Evolutionary conservation across 2,113 vertebrate species (phyloP), one percentile per base, ranked within the genome.

Genomic region (Empidonax alnorum): DNA sequence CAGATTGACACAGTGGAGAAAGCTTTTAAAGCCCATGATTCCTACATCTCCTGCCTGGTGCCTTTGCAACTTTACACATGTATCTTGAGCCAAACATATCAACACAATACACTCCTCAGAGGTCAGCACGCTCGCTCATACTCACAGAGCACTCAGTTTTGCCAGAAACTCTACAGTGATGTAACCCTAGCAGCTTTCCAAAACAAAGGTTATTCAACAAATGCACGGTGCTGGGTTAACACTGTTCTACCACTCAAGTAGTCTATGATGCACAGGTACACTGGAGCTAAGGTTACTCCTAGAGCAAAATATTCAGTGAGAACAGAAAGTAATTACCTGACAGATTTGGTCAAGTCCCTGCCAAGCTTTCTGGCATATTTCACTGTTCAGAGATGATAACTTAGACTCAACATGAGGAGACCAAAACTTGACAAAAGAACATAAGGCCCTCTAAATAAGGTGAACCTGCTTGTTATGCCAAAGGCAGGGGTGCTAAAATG

Each of bases 241-340:
- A 2, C 33, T 79, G 20, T 53, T 52, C 37, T 58, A 14, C 53
- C 42, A 10, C 42, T 37, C 25, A 22, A 81, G 52, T 50, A 62
- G 89, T 17, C 12, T 0, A 1, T 18, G 42, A 72, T 0, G 0
- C 42, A 49, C 84, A 62, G 77, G n/a, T 17, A 33, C 30, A 22
- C 20, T 82, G 42, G 47, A 59, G 47, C 49, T 42, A 31, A 84
- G 28, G n/a, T 75, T 67, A 41, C 23, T 59, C 65, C 58, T 50
- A 41, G 42, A 50, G 52, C 31, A 90, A 79, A 55, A 76, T 37
- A 47, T 4, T 62, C 31, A 33, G 17, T 19, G 20, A 72, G 42
- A 85, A 75, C 16, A 49, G 37, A 18, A 79, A 82, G 50, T 12
- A 78, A 47, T n/a, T 61, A 20, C 30, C 19, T 59, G 23, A 33